Conservation (phyloP, 2,888 invertebrate species). For the Drosophila suboccidentalis region DNA sequence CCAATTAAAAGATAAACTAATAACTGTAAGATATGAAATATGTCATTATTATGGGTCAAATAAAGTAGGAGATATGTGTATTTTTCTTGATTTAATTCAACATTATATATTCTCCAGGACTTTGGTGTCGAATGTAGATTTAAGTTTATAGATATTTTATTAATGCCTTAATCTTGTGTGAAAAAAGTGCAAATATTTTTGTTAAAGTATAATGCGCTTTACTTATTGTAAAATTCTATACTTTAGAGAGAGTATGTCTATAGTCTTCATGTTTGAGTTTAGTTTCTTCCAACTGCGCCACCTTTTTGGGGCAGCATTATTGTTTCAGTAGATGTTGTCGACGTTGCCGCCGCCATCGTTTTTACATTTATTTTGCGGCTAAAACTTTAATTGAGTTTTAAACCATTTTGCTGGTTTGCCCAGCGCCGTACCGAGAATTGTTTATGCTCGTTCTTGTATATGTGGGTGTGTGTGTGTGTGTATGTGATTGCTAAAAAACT, state of each 20-base stretch:
- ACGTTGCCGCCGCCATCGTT: slow-evolving; percentile 49
- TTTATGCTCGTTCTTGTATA: slow-evolving; percentile 32
- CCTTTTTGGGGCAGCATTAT: slow-evolving; percentile 37
- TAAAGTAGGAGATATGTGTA: no score
- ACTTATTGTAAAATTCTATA: no score
- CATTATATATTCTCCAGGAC: background rate
- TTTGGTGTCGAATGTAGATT: no score
- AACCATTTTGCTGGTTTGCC: slow-evolving; percentile 72
- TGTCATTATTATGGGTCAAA: no score
- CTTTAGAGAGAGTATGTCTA: background rate
- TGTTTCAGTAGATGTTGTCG: slow-evolving; percentile 61
- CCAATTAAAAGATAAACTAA: no score
- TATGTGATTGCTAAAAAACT: slow-evolving; percentile 38
- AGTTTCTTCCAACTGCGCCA: slow-evolving; percentile 3
- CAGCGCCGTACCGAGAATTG: slow-evolving; percentile 46
- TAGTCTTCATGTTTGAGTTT: background rate
- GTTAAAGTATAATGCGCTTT: background rate
- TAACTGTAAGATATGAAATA: no score
- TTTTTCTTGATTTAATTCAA: no score
- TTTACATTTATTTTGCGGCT: slow-evolving; percentile 81
- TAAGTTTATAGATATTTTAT: background rate
- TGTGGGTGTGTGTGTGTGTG: background rate
- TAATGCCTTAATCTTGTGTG: background rate
- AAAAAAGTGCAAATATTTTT: background rate
- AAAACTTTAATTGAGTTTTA: slow-evolving; percentile 82